Evolutionary conservation across 2,113 vertebrate genomes (phyloP), one percentile per base, ranked within the genome.

Genomic region (Tetraodon nigroviridis): DNA sequence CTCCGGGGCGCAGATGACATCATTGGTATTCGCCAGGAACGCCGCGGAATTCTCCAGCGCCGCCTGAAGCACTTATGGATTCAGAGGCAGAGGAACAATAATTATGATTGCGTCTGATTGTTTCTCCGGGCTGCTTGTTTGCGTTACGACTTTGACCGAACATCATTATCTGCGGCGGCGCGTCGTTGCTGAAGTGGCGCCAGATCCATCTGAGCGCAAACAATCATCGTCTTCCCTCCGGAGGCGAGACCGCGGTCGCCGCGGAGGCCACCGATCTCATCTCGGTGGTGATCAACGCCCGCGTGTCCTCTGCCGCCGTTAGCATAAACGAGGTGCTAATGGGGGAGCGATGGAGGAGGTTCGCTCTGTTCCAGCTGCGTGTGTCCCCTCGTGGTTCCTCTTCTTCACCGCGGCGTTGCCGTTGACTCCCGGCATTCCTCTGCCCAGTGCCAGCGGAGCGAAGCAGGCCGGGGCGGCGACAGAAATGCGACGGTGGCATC

Each of bases 21-120:
- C 54, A 66, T 71, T 71, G 40, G 58, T 73, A 75, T 81, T 74
- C 67, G 29, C 8, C 29, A 1, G 29, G 29, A 32, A 32, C 21
- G 44, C 41, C 17, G 27, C 21, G 71, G 51, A 29, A 22, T 51
- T 56, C 59, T 55, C 49, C 48, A 44, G 32, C 13, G 18, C 21
- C 53, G 52, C 27, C 55, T 66, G 12, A 60, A 70, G 58, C 66
- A 61, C 1, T 74, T 66, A 78, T 70, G 68, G 64, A 66, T 80
- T 60, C 66, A 55, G 47, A 68, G 59, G 58, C 55, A 42, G 22
- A 68, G 62, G n/a, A n/a, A 51, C 75, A 75, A 70, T 79, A 78
- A 74, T 71, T 52, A 61, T 67, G 81, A 81, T 73, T 73, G 60
- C 74, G 67, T 85, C 63, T 42, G 61, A 76, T 82, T 66, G 73